Conservation (phyloP, 2,797 vertebrate species). For the Thunnus albacares region DNA sequence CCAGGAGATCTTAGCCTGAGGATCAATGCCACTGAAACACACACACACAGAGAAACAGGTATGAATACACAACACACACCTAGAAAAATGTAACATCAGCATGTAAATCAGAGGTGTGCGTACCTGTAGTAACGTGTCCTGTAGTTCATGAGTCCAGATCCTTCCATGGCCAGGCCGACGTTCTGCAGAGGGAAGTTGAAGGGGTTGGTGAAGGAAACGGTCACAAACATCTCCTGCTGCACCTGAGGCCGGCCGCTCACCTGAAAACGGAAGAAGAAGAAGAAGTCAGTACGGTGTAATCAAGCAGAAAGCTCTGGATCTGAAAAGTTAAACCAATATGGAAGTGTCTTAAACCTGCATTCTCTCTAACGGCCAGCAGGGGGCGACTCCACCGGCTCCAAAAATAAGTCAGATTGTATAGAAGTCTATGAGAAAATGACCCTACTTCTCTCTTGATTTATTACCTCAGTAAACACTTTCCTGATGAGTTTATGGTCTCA, state of each 20-base stretch:
- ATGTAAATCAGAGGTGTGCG: background rate
- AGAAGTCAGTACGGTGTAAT: too few relatives aligned
- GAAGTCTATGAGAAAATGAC: too few relatives aligned
- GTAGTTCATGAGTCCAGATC: conserved; percentile 79
- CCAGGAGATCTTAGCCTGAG: conserved; percentile 36
- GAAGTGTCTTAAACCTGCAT: too few relatives aligned
- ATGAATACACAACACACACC: background rate
- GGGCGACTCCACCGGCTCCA: too few relatives aligned
- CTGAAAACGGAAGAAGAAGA: conserved; percentile 69
- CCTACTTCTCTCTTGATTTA: too few relatives aligned
- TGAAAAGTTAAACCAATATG: too few relatives aligned
- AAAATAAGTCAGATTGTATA: too few relatives aligned
- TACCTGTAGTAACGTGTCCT: conserved; percentile 85
- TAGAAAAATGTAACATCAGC: accelerated
- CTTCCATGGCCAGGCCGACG: conserved; percentile 84
- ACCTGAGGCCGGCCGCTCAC: conserved; percentile 71
- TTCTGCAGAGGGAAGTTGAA: conserved; percentile 80
- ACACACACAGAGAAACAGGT: background rate
- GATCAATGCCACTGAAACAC: conserved; percentile 33
- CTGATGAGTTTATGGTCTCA: too few relatives aligned
- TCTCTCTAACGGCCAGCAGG: too few relatives aligned
- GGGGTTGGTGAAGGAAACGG: conserved; percentile 89
- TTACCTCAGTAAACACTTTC: too few relatives aligned
- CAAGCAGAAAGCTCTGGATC: too few relatives aligned
- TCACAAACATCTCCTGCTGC: conserved; percentile 78